Evolutionary conservation across 2,888 invertebrate species (phyloP).

Genomic region (Rosalia funebris): DNA sequence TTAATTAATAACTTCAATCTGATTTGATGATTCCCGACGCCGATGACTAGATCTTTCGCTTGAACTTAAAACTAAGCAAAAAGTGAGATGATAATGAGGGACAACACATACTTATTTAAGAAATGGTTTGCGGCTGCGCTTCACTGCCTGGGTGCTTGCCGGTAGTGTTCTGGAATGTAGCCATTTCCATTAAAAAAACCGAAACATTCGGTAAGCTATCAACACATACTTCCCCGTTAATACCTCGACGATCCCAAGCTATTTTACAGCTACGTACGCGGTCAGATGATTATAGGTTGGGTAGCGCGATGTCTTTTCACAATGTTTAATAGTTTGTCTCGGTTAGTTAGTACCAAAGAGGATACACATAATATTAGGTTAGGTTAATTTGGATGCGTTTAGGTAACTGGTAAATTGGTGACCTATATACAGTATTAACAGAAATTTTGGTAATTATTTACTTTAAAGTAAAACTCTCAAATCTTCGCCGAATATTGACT

Average conservation of each 20-base stretch:
- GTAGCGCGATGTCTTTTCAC: not conserved
- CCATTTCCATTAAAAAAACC: constrained; percentile 59
- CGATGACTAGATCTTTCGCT: not conserved
- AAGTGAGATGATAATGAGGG: constrained; percentile 45
- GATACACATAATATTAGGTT: too few relatives aligned
- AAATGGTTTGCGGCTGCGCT: constrained; percentile 52
- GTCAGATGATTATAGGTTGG: constrained; percentile 32
- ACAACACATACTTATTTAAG: constrained; percentile 59
- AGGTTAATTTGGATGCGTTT: too few relatives aligned
- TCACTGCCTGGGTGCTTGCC: constrained; percentile 58
- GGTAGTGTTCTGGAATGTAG: constrained; percentile 63
- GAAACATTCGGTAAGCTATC: constrained; percentile 50
- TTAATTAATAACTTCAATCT: too few relatives aligned
- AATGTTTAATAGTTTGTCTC: too few relatives aligned
- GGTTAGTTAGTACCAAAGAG: too few relatives aligned
- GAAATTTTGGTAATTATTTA: too few relatives aligned
- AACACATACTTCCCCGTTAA: constrained; percentile 29
- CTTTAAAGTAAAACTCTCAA: too few relatives aligned
- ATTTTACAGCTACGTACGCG: constrained; percentile 34
- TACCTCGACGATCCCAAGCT: constrained; percentile 31
- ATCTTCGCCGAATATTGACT: too few relatives aligned
- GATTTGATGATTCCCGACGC: too few relatives aligned
- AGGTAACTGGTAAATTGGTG: too few relatives aligned
- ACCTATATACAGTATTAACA: too few relatives aligned
- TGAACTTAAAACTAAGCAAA: constrained; percentile 1